These are phyloP conservation scores for Athene noctua DNA, from an alignment of 2,113 vertebrate genomes.

Conservation along the genomic window DNA sequence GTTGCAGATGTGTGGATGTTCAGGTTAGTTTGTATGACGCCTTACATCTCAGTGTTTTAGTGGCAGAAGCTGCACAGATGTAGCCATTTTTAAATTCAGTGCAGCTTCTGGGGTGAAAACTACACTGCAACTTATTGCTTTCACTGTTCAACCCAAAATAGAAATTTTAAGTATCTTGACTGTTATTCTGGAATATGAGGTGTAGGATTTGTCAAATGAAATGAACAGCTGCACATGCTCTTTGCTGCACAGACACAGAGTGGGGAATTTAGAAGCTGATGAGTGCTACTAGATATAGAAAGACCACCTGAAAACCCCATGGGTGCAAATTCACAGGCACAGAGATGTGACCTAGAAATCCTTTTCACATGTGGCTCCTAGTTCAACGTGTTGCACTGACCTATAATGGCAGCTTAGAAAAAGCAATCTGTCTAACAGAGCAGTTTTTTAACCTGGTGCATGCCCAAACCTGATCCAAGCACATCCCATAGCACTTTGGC, in stretches of 20 bases:
- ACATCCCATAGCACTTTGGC: slow-evolving; percentile 38
- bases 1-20: neutral
- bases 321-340: neutral
- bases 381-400: neutral
- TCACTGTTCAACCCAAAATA: neutral
- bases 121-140: neutral
- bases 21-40: neutral
- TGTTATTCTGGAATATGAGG: slow-evolving; percentile 33
- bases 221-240: slow-evolving; percentile 29
- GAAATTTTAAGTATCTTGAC: neutral
- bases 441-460: slow-evolving; percentile 11
- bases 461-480: slow-evolving; percentile 59
- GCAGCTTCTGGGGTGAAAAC: neutral
- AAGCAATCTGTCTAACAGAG: neutral
- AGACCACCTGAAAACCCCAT: slow-evolving; percentile 33
- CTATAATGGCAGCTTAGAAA: slow-evolving; percentile 17
- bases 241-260: neutral
- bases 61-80: neutral
- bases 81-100: neutral
- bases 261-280: slow-evolving; percentile 28
- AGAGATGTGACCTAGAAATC: slow-evolving; percentile 4
- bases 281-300: slow-evolving; percentile 33
- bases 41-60: neutral
- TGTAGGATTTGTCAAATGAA: slow-evolving; percentile 36
- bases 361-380: neutral